These are phyloP conservation scores for Orthonychiurus folsomi DNA, from an alignment of 2,888 invertebrate genomes.

Conservation along the genomic window DNA sequence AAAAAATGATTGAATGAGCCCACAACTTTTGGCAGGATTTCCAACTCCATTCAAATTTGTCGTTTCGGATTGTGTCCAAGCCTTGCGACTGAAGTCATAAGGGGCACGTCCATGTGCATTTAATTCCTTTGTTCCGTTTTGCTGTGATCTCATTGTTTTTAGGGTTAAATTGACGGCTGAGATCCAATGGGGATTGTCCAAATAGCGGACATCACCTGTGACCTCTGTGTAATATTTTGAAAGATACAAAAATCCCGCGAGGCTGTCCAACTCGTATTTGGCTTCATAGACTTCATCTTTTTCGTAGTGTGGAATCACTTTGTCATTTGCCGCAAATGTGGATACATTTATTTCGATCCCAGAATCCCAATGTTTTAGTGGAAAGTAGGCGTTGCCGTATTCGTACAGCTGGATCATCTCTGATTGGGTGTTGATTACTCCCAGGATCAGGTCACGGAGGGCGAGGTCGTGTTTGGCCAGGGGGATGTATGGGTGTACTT, in stretches of 20 bases:
- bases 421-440: constrained; percentile 37
- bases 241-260: constrained; percentile 33
- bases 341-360: constrained; percentile 20
- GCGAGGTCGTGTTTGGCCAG: constrained; percentile 22
- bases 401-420: constrained; percentile 30
- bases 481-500: constrained; percentile 35
- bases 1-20: constrained; percentile 34
- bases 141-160: constrained; percentile 23
- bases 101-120: constrained; percentile 20
- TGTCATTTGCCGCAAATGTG: constrained; percentile 17
- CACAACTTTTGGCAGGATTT: constrained; percentile 32
- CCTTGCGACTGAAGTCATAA: constrained; percentile 26
- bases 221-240: constrained; percentile 30
- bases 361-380: constrained; percentile 32
- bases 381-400: constrained; percentile 34
- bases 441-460: constrained; percentile 28
- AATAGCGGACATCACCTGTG: constrained; percentile 24
- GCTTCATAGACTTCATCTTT: constrained; percentile 33
- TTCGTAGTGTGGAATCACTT: constrained; percentile 25
- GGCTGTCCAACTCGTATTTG: constrained; percentile 31
- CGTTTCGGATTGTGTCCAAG: constrained; percentile 35
- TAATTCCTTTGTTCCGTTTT: constrained; percentile 32
- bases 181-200: constrained; percentile 30
- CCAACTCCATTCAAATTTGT: constrained; percentile 30
- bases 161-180: constrained; percentile 22